Base-by-base conservation (phyloP, 2,888 invertebrate genomes). In the Patella depressa region DNA sequence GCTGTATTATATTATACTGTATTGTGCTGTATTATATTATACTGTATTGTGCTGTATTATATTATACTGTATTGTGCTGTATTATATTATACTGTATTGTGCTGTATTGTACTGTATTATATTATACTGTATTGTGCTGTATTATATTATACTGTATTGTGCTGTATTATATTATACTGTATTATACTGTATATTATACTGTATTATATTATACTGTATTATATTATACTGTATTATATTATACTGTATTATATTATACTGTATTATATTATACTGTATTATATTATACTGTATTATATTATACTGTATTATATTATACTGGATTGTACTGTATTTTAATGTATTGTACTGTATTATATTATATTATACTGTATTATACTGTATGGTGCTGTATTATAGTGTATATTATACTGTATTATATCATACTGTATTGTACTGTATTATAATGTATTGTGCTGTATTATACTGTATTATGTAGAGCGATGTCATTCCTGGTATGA, bases 91-190 rank as follows among this genome's bases (percentile, higher is more conserved):
- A 29, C 24, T n/a, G 53, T 53, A 73, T 53, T 15, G 73, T 73
- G 53, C 24, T 14, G 45, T 74, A 74, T 74, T 11, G 19, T 78
- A 57, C 71, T n/a, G 53, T 74, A 29, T 17, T 57, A 24, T 74
- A 59, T 29, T 57, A 59, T 74, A 17, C n/a, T 57, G 59, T 71
- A 34, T 54, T 29, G 2, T 73, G 53, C n/a, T 19, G 70, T 77
- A 69, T 77, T 19, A 59, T 65, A 74, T 74, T 19, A 53, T 72
- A 72, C 17, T 72, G 72, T 72, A 72, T 45, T 72, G 72, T 72
- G 9, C 24, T 72, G 45, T 12, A 11, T 17, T 57, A 57, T 72
- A 70, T 69, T 7, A 53, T 77, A 74, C 2, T 17, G 55, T 77
- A 77, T 71, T n/a, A 14, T 74, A 1, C 24, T 24, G 24, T 57